These are phyloP conservation scores for Calonectris borealis DNA, from an alignment of 2,113 vertebrate species.

Conservation along the genomic window DNA sequence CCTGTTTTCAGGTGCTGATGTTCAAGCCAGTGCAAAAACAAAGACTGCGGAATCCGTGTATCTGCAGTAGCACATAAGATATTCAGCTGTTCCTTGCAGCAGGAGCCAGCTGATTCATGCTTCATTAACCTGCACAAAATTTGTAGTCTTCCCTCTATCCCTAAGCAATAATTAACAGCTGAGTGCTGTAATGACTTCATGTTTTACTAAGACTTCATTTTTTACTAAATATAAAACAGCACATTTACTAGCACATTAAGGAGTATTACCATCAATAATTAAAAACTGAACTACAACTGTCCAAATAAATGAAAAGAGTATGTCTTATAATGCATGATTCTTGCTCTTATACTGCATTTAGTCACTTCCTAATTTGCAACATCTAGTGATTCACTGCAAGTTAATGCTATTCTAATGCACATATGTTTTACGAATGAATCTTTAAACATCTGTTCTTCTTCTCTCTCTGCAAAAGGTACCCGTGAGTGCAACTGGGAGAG, in stretches of 20 bases:
- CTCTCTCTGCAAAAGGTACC: background rate
- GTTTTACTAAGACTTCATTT: conserved; percentile 55
- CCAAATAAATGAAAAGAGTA: conserved; percentile 56
- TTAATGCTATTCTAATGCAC: conserved; percentile 7
- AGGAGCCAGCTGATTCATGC: conserved; percentile 37
- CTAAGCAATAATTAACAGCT: conserved; percentile 63
- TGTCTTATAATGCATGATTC: conserved; percentile 27
- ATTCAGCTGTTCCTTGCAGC: background rate
- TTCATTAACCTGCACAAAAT: conserved; percentile 54
- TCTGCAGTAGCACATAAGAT: background rate
- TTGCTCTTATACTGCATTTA: background rate
- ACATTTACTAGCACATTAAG: conserved; percentile 33
- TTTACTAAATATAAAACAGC: conserved; percentile 44
- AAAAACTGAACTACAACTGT: conserved; percentile 44
- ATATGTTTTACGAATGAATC: background rate
- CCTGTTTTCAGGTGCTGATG: background rate
- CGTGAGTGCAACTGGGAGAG: background rate
- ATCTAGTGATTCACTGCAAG: conserved; percentile 20
- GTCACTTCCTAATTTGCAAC: conserved; percentile 32
- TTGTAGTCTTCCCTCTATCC: conserved; percentile 37
- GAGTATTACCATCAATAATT: conserved; percentile 59
- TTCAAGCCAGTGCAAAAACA: background rate
- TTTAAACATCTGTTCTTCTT: conserved; percentile 21
- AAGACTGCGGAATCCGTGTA: background rate
- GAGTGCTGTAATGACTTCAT: conserved; percentile 51